phyloP scores from a whole-genome alignment of 2,888 invertebrate genomes.

The Andrena minutula region DNA sequence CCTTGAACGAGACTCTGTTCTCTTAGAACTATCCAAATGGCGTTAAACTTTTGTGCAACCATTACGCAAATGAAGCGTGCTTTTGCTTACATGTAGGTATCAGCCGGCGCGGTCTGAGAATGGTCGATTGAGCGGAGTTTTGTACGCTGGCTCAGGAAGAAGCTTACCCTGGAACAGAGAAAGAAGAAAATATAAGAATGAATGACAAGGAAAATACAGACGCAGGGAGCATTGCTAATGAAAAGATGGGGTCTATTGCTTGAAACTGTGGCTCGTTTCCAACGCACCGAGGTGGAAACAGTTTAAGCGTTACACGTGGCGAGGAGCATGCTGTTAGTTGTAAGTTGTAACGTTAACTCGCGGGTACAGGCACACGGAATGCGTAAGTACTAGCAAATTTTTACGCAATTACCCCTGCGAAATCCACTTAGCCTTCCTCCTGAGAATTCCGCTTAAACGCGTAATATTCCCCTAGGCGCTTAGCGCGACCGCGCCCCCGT shows the following conservation, averaged over 20 bases:
- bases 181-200: not conserved
- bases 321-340: not conserved
- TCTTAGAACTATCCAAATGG: not conserved
- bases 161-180: slow-evolving; percentile 59
- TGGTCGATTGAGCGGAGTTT: not conserved
- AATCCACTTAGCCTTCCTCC: slow-evolving; percentile 32
- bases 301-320: slow-evolving; percentile 26
- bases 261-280: slow-evolving; percentile 37
- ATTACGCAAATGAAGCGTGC: not conserved
- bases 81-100: slow-evolving; percentile 18
- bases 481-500: not conserved
- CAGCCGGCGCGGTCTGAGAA: not conserved
- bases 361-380: slow-evolving; percentile 11
- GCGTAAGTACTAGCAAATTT: slow-evolving; percentile 40
- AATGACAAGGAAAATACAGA: not conserved
- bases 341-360: slow-evolving; percentile 14
- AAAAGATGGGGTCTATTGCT: not conserved
- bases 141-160: too few relatives aligned
- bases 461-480: not conserved
- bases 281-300: slow-evolving; percentile 39
- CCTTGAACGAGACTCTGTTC: not conserved
- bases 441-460: slow-evolving; percentile 24
- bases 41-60: not conserved
- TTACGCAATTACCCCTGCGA: slow-evolving; percentile 39
- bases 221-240: not conserved